A percentile compares a stretch with the other conserved stretches of the same genome.
Evolutionary conservation across 2,888 invertebrate genomes (phyloP).

Genomic region (Lissonota sp.): DNA sequence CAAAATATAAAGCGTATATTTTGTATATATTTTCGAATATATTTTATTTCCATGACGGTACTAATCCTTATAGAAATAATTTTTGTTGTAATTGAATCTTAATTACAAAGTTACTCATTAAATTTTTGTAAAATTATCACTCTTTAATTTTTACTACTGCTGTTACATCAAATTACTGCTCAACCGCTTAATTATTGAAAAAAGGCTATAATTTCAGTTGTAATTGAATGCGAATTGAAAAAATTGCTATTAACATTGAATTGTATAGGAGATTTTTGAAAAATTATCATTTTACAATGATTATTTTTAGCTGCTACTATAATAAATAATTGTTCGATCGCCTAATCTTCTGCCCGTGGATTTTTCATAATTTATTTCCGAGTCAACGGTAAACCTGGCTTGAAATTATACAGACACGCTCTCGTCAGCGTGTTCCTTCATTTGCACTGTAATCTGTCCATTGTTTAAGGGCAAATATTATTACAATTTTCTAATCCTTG

Average conservation of each 20-base stretch:
- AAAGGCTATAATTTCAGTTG: no score
- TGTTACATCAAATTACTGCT: no score
- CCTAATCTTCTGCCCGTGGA: not conserved
- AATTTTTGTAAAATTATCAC: no score
- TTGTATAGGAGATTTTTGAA: not conserved
- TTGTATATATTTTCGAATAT: no score
- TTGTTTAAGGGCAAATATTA: constrained; percentile 68
- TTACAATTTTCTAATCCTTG: constrained; percentile 59
- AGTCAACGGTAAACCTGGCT: not conserved
- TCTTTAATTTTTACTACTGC: no score
- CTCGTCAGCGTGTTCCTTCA: constrained; percentile 2
- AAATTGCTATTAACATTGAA: no score
- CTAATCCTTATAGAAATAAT: no score
- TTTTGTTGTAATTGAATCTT: no score
- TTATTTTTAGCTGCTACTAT: not conserved
- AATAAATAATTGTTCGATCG: constrained; percentile 10
- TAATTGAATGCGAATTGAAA: not conserved
- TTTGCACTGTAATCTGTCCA: constrained; percentile 63
- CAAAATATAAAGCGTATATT: no score
- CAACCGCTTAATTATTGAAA: no score
- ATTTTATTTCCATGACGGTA: no score
- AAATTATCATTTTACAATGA: not conserved
- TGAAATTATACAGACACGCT: not conserved
- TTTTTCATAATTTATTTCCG: not conserved
- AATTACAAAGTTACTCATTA: no score